Base-by-base conservation (phyloP, 2,797 vertebrate genomes). In the Sciurus carolinensis region DNA sequence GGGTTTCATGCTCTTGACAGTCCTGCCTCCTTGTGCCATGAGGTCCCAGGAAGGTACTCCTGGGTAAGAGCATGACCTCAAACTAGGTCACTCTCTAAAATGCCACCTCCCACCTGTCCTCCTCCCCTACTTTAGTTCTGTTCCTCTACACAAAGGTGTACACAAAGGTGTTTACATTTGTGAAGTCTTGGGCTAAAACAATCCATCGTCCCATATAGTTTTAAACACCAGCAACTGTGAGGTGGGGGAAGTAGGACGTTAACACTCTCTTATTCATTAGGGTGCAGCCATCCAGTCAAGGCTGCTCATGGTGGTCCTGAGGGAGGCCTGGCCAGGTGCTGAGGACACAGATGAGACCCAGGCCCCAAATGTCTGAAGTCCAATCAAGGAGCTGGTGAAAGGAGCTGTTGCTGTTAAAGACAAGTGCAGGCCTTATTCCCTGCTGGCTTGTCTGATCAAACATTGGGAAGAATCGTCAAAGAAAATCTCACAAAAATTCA, bases 61-160 rank as follows among this genome's bases (percentile, higher is more conserved):
- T 22, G 6, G 30, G 14, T 14, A 33, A 22, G 3, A 9, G 17
- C 0, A 2, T 3, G 24, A 0, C 15, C 1, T 10, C 10, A 44
- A 14, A 26, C 30, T 4, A 17, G 33, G 14, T 33, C 11, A 14
- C 47, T 11, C 39, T 11, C 71, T 24, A 20, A 8, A 12, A 18
- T 2, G 20, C 8, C 39, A 0, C 17, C 42, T 80, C 8, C 82
- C 1, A 0, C 15, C 15, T 57, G 4, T 24, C 66, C 26, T 83
- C 39, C 15, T 22, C 33, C 47, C 11, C n/a, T 0, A 6, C 54
- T 33, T 12, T 6, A n/a, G 52, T 14, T 9, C 57, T 15, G 11
- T 22, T 36, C 47, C 33, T 33, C 3, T 87, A 20, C 42, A 57
- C 44, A 9, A 62, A 76, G 57, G 54, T 64, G 26, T 33, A 36